Base-by-base conservation (phyloP, 2,113 vertebrate genomes). In the Reinhardtius hippoglossoides region DNA sequence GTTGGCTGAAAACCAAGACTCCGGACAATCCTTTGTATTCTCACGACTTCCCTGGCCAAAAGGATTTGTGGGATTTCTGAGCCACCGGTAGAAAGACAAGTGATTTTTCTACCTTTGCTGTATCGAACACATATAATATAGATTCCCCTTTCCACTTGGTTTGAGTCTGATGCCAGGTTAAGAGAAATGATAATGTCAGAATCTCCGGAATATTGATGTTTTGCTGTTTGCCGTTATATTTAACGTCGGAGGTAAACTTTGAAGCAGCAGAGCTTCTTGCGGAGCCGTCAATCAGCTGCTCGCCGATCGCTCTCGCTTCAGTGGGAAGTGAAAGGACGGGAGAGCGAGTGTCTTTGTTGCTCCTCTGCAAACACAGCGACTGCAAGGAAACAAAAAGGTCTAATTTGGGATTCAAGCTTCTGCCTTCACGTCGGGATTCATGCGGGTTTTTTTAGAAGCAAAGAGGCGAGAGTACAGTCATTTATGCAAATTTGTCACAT, bases 261-360 rank as follows among this genome's bases (percentile, higher is more conserved):
- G 18, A 37, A 66, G 56, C 48, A 50, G 54, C 24, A 58, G 62
- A 31, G 58, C 74, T 81, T 81, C 40, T 60, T 72, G 71, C 66
- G 4, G 56, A 79, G 66, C 77, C 70, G 87, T 82, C 89, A 85
- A 56, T 85, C 76, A 80, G 12, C 64, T 13, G 73, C 59, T 54
- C 52, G 40, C 56, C 2, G 24, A 80, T 24, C 81, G 26, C 44
- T 71, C 67, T 78, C 46, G 7, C 71, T n/a, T 74, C 58, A 5
- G 57, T 57, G 71, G 46, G 76, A 74, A 58, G 71, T 10, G 57
- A 26, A 65, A 16, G 58, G 23, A 65, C 23, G 60, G 26, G 42
- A 48, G 59, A 46, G 57, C 21, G 26, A 31, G 59, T 12, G 61
- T 71, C 56, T 82, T 57, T 31, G 31, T 31, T 31, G 5, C 31